A percentile compares a stretch with the other conserved stretches of the same genome.
These are phyloP conservation scores for Strix uralensis DNA, from an alignment of 2,113 vertebrate genomes.

Conservation along the genomic window DNA sequence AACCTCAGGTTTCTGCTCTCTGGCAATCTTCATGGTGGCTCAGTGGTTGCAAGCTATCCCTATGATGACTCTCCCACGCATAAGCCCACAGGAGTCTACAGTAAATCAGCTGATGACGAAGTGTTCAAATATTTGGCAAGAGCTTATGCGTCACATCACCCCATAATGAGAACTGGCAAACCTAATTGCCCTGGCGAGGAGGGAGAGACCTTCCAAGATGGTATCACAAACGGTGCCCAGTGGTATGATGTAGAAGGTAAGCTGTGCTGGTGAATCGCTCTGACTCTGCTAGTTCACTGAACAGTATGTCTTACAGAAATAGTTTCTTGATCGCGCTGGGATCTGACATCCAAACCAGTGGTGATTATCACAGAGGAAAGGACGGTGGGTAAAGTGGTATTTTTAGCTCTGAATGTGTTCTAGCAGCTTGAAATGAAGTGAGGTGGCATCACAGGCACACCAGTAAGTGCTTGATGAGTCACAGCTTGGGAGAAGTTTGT, in stretches of 20 bases:
- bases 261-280: neutral
- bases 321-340: neutral
- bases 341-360: neutral
- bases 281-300: neutral
- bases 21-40: slow-evolving; percentile 93
- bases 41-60: slow-evolving; percentile 96
- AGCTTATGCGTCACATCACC: slow-evolving; percentile 88
- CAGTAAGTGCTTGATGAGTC: neutral
- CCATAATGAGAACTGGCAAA: slow-evolving; percentile 89
- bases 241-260: slow-evolving; percentile 96
- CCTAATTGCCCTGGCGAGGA: slow-evolving; percentile 81
- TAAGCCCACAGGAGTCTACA: slow-evolving; percentile 78
- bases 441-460: neutral
- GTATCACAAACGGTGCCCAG: slow-evolving; percentile 92
- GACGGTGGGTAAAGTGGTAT: neutral
- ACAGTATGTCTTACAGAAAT: neutral
- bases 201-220: slow-evolving; percentile 84
- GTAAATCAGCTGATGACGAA: slow-evolving; percentile 86
- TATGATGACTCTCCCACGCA: slow-evolving; percentile 90
- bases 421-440: neutral
- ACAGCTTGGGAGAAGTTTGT: neutral
- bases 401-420: slow-evolving; percentile 3
- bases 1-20: slow-evolving; percentile 91
- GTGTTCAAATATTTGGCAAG: slow-evolving; percentile 89
- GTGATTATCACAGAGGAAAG: neutral